Evolutionary conservation across 2,888 invertebrate species (phyloP).

Genomic region (Neoitamus cyanurus): DNA sequence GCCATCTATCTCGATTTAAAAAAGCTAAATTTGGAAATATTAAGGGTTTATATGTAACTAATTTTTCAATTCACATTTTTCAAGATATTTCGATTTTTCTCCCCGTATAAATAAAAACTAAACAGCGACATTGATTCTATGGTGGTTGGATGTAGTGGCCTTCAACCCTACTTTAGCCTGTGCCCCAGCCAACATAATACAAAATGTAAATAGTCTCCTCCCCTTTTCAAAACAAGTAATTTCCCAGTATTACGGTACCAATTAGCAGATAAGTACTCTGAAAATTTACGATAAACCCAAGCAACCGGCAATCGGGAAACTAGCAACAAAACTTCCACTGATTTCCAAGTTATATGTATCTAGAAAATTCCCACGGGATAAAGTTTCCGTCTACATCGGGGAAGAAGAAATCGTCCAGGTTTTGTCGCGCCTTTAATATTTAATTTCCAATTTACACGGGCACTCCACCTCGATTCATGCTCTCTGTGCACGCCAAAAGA

Average conservation of each 20-base stretch:
- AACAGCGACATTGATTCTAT: too few relatives aligned
- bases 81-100: too few relatives aligned
- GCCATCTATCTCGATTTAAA: too few relatives aligned
- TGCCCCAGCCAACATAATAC: too few relatives aligned
- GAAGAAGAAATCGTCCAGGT: background rate
- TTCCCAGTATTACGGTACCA: background rate
- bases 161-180: too few relatives aligned
- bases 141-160: too few relatives aligned
- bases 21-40: too few relatives aligned
- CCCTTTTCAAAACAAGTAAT: background rate
- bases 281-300: background rate
- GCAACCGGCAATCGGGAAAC: background rate
- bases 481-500: background rate
- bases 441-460: conserved; percentile 25
- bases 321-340: background rate
- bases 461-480: background rate
- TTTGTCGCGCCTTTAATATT: conserved; percentile 9
- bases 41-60: too few relatives aligned
- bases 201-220: too few relatives aligned
- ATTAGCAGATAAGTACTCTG: background rate
- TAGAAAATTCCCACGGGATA: background rate
- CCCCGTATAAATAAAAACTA: too few relatives aligned
- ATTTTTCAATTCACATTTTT: too few relatives aligned
- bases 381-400: background rate
- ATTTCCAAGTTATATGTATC: background rate